Base-by-base conservation (phyloP, 2,888 invertebrate species). In the Pantelozetes paolii region DNA sequence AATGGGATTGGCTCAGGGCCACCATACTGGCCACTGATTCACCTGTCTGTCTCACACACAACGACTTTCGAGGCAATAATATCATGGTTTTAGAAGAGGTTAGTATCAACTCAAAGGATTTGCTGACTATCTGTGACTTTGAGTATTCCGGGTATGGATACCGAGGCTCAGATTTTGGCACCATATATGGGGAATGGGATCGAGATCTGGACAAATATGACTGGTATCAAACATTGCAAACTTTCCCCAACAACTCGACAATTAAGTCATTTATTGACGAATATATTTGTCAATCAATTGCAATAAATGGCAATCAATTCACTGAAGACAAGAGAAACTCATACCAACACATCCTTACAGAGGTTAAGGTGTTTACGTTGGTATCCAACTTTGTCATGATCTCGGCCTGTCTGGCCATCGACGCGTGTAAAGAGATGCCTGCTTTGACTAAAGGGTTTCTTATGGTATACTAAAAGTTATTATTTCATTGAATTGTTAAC, bases 91-190 rank as follows among this genome's bases (percentile, higher is more conserved):
- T 15, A 11, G 32, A 20, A 15, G 23, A 42, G 8, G 20, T 48
- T 45, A n/a, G 5, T 9, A 36, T 36, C 15, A n/a, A 48, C 5
- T 5, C 48, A 5, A 20, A 13, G 6, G 54, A 54, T 42, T 1
- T 3, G 5, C 70, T 70, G 9, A 13, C 26, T 20, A 1, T 71
- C n/a, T 50, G 50, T 70, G 71, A 71, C 59, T 57, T 71, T 2
- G 71, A 71, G 50, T 71, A 71, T n/a, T 70, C 67, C 18, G 5
- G 26, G 5, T 71, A 71, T 32, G 71, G 71, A 13, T 28, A 28
- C 18, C 67, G 71, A 23, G 71, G 71, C 67, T 70, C 13, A n/a
- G 71, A 71, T 70, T 28, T 71, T 54, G 26, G 32, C 15, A 20
- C 40, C 9, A 57, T 71, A 15, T 23, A 70, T n/a, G 13, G 6